Percentiles rank a stretch among this genome's conserved stretches.
These are phyloP conservation scores for Porites evermanni DNA, from an alignment of 92 coral and sea anemone genomes.

Conservation along the genomic window DNA sequence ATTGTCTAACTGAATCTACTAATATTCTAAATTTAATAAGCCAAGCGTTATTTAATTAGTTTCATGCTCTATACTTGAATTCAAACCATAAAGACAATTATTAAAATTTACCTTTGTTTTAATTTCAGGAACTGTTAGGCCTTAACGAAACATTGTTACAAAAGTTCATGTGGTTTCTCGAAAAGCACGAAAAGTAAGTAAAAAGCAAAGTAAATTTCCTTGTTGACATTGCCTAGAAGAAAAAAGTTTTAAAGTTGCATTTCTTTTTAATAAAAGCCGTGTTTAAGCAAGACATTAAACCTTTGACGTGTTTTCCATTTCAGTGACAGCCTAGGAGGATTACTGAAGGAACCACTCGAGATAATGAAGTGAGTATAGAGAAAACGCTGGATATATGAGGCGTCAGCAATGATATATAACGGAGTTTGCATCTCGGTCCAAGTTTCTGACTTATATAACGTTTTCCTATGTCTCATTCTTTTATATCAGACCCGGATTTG, in stretches of 20 bases:
- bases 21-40: too few relatives aligned
- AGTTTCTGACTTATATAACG: too few relatives aligned
- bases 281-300: background rate
- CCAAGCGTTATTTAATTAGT: background rate
- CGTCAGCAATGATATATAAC: too few relatives aligned
- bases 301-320: background rate
- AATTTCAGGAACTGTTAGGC: conserved; percentile 75
- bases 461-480: too few relatives aligned
- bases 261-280: too few relatives aligned
- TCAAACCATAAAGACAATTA: background rate
- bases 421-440: too few relatives aligned
- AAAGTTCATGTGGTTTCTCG: conserved; percentile 80
- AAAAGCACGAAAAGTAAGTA: conserved; percentile 63
- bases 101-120: background rate
- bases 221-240: too few relatives aligned
- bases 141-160: conserved; percentile 67
- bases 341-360: conserved; percentile 65
- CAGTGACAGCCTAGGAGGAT: conserved; percentile 50
- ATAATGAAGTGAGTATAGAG: conserved; percentile 76
- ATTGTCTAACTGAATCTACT: background rate
- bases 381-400: too few relatives aligned
- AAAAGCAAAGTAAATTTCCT: too few relatives aligned
- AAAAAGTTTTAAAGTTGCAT: background rate
- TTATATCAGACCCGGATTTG: conserved; percentile 81
- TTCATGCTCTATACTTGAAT: background rate